Percentiles rank a stretch among this genome's conserved stretches.
Evolutionary conservation across 2,888 invertebrate species (phyloP).

Genomic region (Caenorhabditis afra): DNA sequence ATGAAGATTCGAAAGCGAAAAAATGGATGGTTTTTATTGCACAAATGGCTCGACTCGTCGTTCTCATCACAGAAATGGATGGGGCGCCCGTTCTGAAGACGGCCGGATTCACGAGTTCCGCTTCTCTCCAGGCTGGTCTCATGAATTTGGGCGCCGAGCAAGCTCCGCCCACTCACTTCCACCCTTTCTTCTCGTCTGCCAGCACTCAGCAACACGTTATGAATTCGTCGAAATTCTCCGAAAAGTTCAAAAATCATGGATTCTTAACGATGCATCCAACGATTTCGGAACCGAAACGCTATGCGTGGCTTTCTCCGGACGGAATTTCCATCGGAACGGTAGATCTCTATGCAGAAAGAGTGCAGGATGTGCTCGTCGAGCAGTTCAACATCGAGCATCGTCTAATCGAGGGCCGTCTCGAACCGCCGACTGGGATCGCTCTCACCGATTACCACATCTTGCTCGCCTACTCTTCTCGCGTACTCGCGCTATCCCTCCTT

Average conservation of each 20-base stretch:
- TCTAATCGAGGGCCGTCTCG: constrained; percentile 73
- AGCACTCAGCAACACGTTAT: constrained; percentile 27
- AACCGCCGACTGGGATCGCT: constrained; percentile 74
- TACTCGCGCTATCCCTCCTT: constrained; percentile 74
- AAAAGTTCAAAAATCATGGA: constrained; percentile 56
- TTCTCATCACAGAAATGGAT: constrained; percentile 26
- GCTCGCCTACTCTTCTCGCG: constrained; percentile 70
- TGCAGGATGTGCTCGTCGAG: constrained; percentile 62
- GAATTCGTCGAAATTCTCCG: constrained; percentile 35
- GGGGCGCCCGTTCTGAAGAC: constrained; percentile 4
- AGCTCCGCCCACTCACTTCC: constrained; percentile 59
- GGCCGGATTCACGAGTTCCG: constrained; percentile 56
- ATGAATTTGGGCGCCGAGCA: constrained; percentile 53
- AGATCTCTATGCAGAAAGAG: constrained; percentile 58
- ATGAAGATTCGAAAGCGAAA: constrained; percentile 31
- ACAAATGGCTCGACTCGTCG: constrained; percentile 64
- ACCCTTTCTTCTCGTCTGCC: constrained; percentile 58
- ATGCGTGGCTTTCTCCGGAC: constrained; percentile 60
- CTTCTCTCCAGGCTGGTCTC: constrained; percentile 63
- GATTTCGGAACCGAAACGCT: constrained; percentile 42
- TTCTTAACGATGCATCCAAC: constrained; percentile 48
- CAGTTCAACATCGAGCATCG: constrained; percentile 71
- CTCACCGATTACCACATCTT: constrained; percentile 77
- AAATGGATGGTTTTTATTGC: constrained; percentile 72
- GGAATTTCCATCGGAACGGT: constrained; percentile 57